Evolutionary conservation across 1,140 invertebrate species (phyloP).

Genomic region (Trachelipus rathkii): DNA sequence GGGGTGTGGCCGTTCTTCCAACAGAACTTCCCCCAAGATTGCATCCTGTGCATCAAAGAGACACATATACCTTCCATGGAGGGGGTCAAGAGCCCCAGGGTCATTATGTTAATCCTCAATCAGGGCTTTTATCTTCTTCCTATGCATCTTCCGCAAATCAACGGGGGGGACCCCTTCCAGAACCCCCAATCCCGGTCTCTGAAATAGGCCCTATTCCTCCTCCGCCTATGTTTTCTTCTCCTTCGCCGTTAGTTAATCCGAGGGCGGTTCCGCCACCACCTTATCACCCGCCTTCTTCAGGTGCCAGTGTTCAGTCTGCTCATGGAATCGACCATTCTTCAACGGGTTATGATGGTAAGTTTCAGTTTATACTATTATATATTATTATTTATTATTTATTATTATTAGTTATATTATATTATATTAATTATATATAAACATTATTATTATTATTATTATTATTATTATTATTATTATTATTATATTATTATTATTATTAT

Average conservation of each 20-base stretch:
- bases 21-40: conserved; percentile 26
- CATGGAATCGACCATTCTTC: not conserved
- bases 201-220: conserved; percentile 92
- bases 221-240: conserved; percentile 89
- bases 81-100: not conserved
- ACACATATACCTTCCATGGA: conserved; percentile 37
- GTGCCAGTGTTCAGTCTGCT: conserved; percentile 22
- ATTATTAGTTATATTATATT: too few species aligned
- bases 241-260: conserved; percentile 66
- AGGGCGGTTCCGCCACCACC: conserved; percentile 53
- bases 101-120: not conserved
- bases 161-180: conserved; percentile 60
- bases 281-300: conserved; percentile 40
- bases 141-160: conserved; percentile 5
- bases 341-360: not conserved
- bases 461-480: too few species aligned
- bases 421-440: too few species aligned
- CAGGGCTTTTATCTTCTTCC: not conserved
- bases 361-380: too few species aligned
- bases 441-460: too few species aligned
- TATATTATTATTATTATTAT: too few species aligned
- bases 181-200: conserved; percentile 82
- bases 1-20: conserved; percentile 19
- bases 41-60: conserved; percentile 36
- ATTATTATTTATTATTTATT: too few species aligned